Base-by-base conservation (phyloP, 2,888 invertebrate species). In the Melanostoma mellinum region DNA sequence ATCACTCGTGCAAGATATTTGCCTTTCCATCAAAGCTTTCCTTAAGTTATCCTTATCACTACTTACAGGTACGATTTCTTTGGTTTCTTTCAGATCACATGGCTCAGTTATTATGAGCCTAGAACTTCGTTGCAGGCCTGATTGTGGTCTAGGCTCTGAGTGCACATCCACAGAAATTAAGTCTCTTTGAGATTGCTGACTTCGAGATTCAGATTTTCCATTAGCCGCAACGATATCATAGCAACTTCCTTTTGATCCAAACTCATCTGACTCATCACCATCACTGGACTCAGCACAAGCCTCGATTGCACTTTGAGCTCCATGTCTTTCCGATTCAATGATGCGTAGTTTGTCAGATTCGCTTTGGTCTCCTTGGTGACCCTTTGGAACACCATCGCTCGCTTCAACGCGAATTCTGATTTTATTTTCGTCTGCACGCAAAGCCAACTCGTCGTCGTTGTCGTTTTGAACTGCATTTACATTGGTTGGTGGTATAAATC, bases 21-120 rank as follows among this genome's bases (percentile, higher is more conserved):
- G 79, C 53, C 84, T 48, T 46, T 84, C 69, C 71, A 75, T n/a
- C 8, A 38, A 36, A 65, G 6, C 36, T 38, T 60, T 75, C 9
- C 71, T 71, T 71, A 84, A 53, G 6, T 67, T 84, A 79, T 75
- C 44, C 71, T 79, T 79, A 79, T 84, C 55, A 75, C 74, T 84
- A 75, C 56, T 74, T 84, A 55, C 84, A 84, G 79, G 84, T 84
- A 84, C 84, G 55, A 40, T 71, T 61, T 79, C 74, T 75, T 84
- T 79, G 84, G 84, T 75, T 61, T 32, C 50, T 61, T 71, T 75
- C 65, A 75, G 40, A 84, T 84, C 79, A 75, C 60, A 61, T 67
- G 71, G 44, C 50, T 84, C 79, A 4, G 74, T 79, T 65, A 75
- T 79, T 40, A 79, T 3, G 40, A 79, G 79, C n/a, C 60, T 74